Conservation (phyloP, 2,888 invertebrate species). For the Adelphocoris suturalis region DNA sequence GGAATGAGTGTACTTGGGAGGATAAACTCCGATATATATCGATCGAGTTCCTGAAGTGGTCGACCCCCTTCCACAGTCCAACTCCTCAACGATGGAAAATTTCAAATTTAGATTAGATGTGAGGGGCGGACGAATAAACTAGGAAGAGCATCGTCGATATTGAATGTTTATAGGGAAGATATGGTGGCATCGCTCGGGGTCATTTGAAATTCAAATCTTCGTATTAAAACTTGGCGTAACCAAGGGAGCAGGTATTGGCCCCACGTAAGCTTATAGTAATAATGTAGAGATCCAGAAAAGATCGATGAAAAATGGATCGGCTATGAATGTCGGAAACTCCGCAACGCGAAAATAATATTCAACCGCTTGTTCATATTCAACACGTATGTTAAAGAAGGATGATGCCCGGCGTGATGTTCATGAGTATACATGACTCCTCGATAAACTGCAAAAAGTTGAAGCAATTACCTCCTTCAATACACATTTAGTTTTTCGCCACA, state of each 20-base stretch:
- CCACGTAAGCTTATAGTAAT: slow-evolving; percentile 11
- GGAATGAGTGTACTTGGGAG: not conserved
- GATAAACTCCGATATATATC: not conserved
- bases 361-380: slow-evolving; percentile 1
- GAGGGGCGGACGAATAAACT: slow-evolving; percentile 29
- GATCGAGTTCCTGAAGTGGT: not conserved
- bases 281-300: not conserved
- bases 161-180: slow-evolving; percentile 56
- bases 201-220: slow-evolving; percentile 54
- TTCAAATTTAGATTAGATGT: slow-evolving; percentile 50
- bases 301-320: slow-evolving; percentile 30
- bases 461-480: too few relatives aligned
- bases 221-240: slow-evolving; percentile 20
- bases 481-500: too few relatives aligned
- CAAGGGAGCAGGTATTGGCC: slow-evolving; percentile 30
- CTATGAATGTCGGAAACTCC: not conserved
- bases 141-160: slow-evolving; percentile 20
- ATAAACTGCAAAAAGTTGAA: too few relatives aligned
- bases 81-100: not conserved
- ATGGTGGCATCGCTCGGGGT: slow-evolving; percentile 14
- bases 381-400: not conserved
- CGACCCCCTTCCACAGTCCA: not conserved
- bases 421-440: too few relatives aligned
- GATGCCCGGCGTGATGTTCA: not conserved
- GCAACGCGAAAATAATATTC: not conserved